Conservation (phyloP, 2,888 invertebrate genomes). For the Oxyteleia sp. region DNA sequence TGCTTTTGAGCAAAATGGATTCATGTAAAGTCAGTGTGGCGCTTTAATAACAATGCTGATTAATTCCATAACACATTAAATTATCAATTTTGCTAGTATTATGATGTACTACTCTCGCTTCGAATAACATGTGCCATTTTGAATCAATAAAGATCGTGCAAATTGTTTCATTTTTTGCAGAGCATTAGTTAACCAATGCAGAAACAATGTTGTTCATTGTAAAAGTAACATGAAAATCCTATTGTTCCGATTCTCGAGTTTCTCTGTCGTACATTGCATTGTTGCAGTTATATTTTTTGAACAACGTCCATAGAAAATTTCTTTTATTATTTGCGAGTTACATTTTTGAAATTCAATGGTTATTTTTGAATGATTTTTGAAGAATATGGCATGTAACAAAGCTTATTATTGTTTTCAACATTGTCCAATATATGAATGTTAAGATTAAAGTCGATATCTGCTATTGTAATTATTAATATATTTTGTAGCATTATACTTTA, state of each 20-base stretch:
- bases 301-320: no score
- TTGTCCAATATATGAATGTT: no score
- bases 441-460: no score
- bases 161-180: slow-evolving; percentile 6
- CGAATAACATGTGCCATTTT: not conserved
- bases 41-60: not conserved
- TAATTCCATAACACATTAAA: slow-evolving; percentile 1
- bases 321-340: no score
- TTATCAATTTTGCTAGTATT: not conserved
- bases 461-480: no score
- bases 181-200: slow-evolving; percentile 27
- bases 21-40: not conserved
- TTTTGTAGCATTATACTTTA: no score
- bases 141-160: not conserved
- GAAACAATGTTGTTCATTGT: slow-evolving; percentile 22
- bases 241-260: slow-evolving; percentile 20
- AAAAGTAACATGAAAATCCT: slow-evolving; percentile 18
- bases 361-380: no score
- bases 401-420: no score
- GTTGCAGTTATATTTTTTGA: no score
- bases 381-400: no score
- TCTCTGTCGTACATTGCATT: not conserved
- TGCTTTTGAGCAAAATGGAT: slow-evolving; percentile 5
- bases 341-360: no score
- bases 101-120: not conserved